phyloP scores from a whole-genome alignment of 2,797 vertebrate species.

The Tolypeutes matacus region DNA sequence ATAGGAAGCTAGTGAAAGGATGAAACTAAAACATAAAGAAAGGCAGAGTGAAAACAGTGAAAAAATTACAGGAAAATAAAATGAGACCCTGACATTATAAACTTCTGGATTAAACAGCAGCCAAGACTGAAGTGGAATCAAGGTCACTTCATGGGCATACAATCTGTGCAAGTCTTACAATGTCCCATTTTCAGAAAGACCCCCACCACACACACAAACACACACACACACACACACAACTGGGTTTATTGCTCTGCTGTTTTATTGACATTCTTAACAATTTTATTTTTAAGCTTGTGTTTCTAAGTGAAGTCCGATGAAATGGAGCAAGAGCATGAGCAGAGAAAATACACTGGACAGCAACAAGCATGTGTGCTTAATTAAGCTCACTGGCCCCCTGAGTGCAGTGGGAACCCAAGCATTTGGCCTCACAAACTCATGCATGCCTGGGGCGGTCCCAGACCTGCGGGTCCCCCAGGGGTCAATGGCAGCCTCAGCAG shows the following conservation, averaged over 20 bases:
- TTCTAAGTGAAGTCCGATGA: not conserved
- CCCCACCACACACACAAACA: no score
- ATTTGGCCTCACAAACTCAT: not conserved
- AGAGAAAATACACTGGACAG: not conserved
- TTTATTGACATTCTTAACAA: not conserved
- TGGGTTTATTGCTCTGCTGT: not conserved
- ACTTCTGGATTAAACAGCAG: not conserved
- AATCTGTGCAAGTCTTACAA: not conserved
- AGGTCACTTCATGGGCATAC: accelerated
- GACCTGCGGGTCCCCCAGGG: not conserved
- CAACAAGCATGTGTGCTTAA: not conserved
- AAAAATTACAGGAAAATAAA: not conserved
- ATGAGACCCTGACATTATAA: not conserved
- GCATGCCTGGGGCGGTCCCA: not conserved
- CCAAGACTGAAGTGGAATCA: not conserved
- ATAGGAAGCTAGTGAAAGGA: not conserved
- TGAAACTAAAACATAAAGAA: not conserved
- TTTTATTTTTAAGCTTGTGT: not conserved
- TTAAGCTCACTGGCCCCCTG: no score
- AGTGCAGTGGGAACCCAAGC: no score
- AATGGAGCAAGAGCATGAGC: not conserved
- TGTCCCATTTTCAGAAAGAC: not conserved
- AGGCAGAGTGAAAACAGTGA: not conserved
- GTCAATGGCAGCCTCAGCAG: not conserved
- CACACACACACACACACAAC: no score